Evolutionary conservation across 1,140 invertebrate species (phyloP), one percentile per base, ranked within the genome.

Genomic region (Holotrichia oblita): DNA sequence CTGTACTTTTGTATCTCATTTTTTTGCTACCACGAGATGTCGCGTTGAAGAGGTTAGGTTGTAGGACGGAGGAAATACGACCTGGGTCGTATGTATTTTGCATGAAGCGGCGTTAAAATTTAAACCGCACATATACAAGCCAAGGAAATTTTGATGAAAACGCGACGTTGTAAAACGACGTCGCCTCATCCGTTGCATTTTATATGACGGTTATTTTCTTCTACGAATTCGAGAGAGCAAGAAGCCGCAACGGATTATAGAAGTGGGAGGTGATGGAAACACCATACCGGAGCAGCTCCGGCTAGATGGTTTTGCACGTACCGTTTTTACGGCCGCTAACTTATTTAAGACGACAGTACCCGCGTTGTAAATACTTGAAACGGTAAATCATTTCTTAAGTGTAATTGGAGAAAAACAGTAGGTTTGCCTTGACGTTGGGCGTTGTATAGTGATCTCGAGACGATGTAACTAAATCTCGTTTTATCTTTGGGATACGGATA

Each of bases 321-420:
- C 61, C 61, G 22, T 69, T 69, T 69, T 69, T 69, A 69, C 61
- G 20, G 61, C 22, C 61, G 61, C 61, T 69, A 69, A 69, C 61
- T 69, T 69, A 69, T 69, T 69, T 69, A 69, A 69, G 61, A 69
- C 22, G 61, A 69, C 14, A 17, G 1, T 17, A 17, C 48, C 17
- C 20, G 61, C 22, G 20, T 17, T 34, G 61, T 69, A 69, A 69
- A 69, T 69, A 69, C 17, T 20, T 7, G 61, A 69, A 69, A 69
- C 61, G 17, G 61, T 69, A 69, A 69, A 69, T 69, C 61, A 69
- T 69, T 69, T 69, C 61, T 1, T 69, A 69, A 69, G 61, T 69
- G 61, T 69, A 69, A 69, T 69, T 69, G 61, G 20, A 34, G 61
- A 12, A 55, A 17, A 55, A 17, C 6, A 55, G 17, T 17, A 17